Base-by-base conservation (phyloP, 2,888 invertebrate species). In the Pilophorus perplexus region DNA sequence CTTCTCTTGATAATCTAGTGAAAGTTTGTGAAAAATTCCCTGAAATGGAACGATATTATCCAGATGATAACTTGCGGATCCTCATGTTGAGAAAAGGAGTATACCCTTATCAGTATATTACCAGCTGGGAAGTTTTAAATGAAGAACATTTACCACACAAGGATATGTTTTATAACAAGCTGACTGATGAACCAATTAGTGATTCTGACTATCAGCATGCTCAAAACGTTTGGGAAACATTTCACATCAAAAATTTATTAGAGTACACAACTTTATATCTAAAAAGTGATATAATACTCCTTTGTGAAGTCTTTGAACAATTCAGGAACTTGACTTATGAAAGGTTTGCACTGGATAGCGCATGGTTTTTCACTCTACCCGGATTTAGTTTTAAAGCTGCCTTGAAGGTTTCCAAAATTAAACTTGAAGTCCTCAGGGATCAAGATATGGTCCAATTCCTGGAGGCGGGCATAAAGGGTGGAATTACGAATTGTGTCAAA, bases 201-300 rank as follows among this genome's bases (percentile, higher is more conserved):
- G 64, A 71, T 8, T 69, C 67, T 16, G 74, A 75, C 54, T 77
- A 77, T 70, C 37, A 69, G 12, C 75, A 75, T 71, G 77, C 77
- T 3, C 23, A 69, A 27, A 69, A 67, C 3, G 74, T 77, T 0
- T 77, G 76, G 75, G 18, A 69, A 0, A 62, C 40, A 20, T 77
- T 78, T 52, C 42, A 73, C 1, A 72, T 74, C 28, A 52, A 71
- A 37, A 75, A 68, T 27, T 64, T 77, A 16, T 73, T 73, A 1
- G 74, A 76, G 59, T 78, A 77, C 67, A 71, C 38, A 1, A 38
- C 65, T 22, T 50, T 69, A 16, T 70, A 67, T 33, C 38, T 66
- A 5, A 64, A 69, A 50, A 37, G 55, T 0, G 66, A 68, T 38
- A 65, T 70, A 12, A 14, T 64, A 8, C 27, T 69, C 20, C 44